Evolutionary conservation across 2,113 vertebrate genomes (phyloP), one percentile per base, ranked within the genome.

Genomic region (Melanocharis versteri): DNA sequence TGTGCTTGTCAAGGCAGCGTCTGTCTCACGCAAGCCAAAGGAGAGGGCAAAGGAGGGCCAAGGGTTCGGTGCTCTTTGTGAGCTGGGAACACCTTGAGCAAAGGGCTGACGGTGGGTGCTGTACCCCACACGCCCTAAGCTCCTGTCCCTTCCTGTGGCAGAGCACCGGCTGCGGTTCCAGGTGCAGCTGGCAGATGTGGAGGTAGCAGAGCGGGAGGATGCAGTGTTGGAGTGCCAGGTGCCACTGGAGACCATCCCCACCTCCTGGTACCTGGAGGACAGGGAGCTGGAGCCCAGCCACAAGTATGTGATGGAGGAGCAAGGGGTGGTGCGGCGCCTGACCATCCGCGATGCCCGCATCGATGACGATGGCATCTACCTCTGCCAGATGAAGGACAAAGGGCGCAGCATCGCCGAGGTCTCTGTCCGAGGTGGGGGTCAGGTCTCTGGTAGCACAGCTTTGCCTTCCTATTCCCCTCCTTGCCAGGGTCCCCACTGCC

Each of bases 171-270:
- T 99, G 78, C 97, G 97, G 75, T 99, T 99, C 97, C 98, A 99
- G 30, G 98, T 98, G 92, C 99, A 99, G 35, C 97, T 99, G 79
- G 98, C 97, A 53, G 99, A 99, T 1, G 98, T 99, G 45, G 99
- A 99, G 95, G 99, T 99, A 58, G 98, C 97, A 27, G 99, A 99
- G 94, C 95, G 97, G 14, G 99, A 99, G 83, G 98, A 99, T 9
- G 99, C 98, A 0, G 97, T 99, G 92, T 97, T 99, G 50, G 99
- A 99, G 96, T 99, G 99, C 94, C 99, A 99, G 96, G 99, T 99
- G 37, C 99, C 99, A 1, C 98, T 99, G 90, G 98, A 99, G 90
- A 98, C 98, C 39, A 99, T 99, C 64, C 98, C 98, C 68, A 99
- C 99, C 1, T 97, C 98, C 48, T 99, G 99, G 99, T 99, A 99